Percentiles rank a stretch among this genome's conserved stretches.
Evolutionary conservation across 2,113 vertebrate genomes (phyloP).

Genomic region (Triplophysa rosa): DNA sequence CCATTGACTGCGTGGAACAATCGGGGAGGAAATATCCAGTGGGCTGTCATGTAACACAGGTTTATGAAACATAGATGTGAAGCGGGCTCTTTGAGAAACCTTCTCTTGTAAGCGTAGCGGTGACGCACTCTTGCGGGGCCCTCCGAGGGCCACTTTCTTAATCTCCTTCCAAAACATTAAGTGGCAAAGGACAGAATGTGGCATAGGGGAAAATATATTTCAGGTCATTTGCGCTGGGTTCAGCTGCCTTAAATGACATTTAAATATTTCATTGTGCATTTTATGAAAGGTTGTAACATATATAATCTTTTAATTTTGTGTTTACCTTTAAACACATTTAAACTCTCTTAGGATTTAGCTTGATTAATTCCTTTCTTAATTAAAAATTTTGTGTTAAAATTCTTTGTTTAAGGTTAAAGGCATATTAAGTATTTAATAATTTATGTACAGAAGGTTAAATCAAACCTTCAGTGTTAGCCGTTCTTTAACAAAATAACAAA

Average conservation of each 20-base stretch:
- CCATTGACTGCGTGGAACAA: neutral
- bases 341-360: too few species aligned
- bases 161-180: constrained; percentile 48
- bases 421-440: too few species aligned
- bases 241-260: constrained; percentile 65
- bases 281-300: constrained; percentile 60
- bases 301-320: too few species aligned
- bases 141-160: constrained; percentile 39
- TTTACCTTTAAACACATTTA: too few species aligned
- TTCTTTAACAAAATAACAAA: too few species aligned
- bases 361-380: too few species aligned
- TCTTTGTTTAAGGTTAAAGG: too few species aligned
- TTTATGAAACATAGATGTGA: constrained; percentile 29
- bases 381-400: too few species aligned
- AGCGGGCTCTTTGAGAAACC: constrained; percentile 1
- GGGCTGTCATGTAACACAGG: constrained; percentile 23
- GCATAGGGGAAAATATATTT: constrained; percentile 30
- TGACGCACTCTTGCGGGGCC: constrained; percentile 37
- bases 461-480: too few species aligned
- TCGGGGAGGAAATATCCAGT: neutral
- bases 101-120: constrained; percentile 4
- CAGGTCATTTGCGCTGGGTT: constrained; percentile 59
- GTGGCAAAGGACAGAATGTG: constrained; percentile 39
- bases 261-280: constrained; percentile 66
- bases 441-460: too few species aligned